Evolutionary conservation across 2,797 vertebrate genomes (phyloP).

Genomic region (Gymnothorax javanicus): DNA sequence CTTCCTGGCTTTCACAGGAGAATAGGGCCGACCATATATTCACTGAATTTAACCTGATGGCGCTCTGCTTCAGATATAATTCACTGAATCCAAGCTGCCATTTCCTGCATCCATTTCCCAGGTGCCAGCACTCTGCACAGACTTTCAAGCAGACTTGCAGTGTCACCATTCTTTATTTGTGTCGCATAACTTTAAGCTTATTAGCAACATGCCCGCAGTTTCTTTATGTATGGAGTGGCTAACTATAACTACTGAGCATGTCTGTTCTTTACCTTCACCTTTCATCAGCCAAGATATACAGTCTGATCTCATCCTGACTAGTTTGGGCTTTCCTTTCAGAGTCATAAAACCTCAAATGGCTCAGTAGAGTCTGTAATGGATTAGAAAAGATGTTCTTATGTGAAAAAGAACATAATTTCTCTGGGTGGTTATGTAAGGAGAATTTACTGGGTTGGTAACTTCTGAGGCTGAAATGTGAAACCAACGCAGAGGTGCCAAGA

Average conservation of each 20-base stretch:
- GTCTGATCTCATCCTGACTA: neutral
- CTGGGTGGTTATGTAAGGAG: neutral
- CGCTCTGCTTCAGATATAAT: conserved; percentile 47
- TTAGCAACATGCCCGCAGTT: conserved; percentile 10
- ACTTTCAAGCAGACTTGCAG: neutral
- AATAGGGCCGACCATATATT: conserved; percentile 29
- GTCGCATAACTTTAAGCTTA: conserved; percentile 10
- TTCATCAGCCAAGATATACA: neutral
- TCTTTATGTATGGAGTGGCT: neutral
- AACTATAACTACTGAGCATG: neutral
- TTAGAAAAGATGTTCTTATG: neutral
- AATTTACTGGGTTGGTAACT: no score
- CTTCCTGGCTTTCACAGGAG: conserved; percentile 28
- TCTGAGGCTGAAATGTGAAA: no score
- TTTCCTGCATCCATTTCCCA: conserved; percentile 39
- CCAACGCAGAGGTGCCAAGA: no score
- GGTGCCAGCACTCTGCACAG: conserved; percentile 2
- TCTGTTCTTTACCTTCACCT: neutral
- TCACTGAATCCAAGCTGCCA: conserved; percentile 40
- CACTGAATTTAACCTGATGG: conserved; percentile 35
- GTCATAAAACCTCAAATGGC: neutral
- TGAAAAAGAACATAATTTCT: neutral
- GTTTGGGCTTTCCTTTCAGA: neutral
- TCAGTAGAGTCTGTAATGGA: neutral
- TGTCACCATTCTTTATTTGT: neutral